These are phyloP conservation scores for Meghimatium bilineatum DNA, from an alignment of 2,888 invertebrate species.

Conservation along the genomic window DNA sequence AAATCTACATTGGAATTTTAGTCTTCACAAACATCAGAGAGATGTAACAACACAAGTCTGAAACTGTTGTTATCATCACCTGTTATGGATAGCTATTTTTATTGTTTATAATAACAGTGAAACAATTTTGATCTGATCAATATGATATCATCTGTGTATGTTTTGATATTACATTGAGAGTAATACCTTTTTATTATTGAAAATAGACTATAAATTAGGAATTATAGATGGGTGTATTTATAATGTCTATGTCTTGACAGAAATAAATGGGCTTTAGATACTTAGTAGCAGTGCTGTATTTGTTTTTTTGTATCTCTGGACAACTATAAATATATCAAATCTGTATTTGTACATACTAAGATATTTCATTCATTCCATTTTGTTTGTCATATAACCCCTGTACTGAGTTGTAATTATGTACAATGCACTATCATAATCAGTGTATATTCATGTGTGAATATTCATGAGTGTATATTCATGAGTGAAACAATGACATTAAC, in stretches of 20 bases:
- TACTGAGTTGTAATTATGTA: background rate
- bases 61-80: no score
- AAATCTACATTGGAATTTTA: no score
- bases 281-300: background rate
- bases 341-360: background rate
- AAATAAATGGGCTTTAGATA: background rate
- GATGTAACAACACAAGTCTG: no score
- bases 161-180: background rate
- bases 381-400: background rate
- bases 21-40: no score
- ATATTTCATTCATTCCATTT: constrained; percentile 24
- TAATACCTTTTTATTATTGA: background rate
- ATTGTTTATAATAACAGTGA: background rate
- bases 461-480: no score
- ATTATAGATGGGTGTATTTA: background rate
- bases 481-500: background rate
- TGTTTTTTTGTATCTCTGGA: background rate
- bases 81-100: no score
- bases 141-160: background rate
- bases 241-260: background rate
- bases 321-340: background rate
- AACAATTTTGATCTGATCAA: background rate
- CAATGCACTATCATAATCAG: background rate
- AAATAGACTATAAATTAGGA: background rate
- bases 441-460: background rate